phyloP scores from a whole-genome alignment of 2,113 vertebrate species.

The Leucopsar rothschildi region DNA sequence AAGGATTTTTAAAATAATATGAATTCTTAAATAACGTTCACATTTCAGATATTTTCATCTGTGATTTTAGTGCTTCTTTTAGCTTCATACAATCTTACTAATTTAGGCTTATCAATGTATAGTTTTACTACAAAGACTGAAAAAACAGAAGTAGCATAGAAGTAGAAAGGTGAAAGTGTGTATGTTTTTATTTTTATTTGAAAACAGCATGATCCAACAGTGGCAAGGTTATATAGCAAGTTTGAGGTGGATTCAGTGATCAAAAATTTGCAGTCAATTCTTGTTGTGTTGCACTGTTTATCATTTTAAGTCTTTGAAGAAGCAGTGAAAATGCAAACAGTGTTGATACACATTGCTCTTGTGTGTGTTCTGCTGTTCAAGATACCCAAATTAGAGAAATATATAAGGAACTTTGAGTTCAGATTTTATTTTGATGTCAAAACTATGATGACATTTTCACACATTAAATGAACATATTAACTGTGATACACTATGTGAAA shows the following conservation, averaged over 20 bases:
- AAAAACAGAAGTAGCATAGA: neutral
- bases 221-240: neutral
- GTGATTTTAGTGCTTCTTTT: neutral
- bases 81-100: neutral
- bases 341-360: neutral
- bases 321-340: neutral
- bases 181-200: neutral
- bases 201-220: neutral
- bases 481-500: neutral
- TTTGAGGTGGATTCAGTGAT: neutral
- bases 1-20: neutral
- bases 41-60: neutral
- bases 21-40: neutral
- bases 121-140: neutral
- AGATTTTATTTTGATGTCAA: neutral
- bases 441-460: neutral
- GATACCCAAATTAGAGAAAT: neutral
- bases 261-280: neutral
- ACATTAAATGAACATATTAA: neutral
- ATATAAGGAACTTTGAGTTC: neutral
- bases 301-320: neutral
- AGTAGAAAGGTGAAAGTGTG: neutral
- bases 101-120: neutral
- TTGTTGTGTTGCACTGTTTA: neutral
- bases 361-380: neutral